Percentiles rank a stretch among this genome's conserved stretches.
phyloP scores from a whole-genome alignment of 2,113 vertebrate genomes.

The Leucoraja erinaceus region DNA sequence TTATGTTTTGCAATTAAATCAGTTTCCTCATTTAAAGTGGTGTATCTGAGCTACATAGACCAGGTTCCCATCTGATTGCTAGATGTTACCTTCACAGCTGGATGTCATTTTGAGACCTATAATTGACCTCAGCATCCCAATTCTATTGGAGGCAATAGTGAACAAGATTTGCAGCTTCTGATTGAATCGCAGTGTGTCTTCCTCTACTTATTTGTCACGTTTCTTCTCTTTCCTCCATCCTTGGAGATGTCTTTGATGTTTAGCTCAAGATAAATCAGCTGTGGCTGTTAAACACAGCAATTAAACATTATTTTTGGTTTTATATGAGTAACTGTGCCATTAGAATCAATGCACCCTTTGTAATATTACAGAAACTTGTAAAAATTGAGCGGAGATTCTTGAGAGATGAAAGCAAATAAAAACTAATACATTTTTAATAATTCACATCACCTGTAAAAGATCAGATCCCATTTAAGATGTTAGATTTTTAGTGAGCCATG shows the following conservation, averaged over 20 bases:
- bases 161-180: neutral
- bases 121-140: neutral
- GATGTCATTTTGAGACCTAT: neutral
- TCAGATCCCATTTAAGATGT: no score
- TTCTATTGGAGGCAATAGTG: no score
- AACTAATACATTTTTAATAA: neutral
- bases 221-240: neutral
- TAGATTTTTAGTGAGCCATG: no score
- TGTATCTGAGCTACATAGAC: neutral
- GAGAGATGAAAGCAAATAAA: neutral
- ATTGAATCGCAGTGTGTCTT: no score
- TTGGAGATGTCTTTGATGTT: neutral
- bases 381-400: neutral
- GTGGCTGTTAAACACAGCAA: neutral
- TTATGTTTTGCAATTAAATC: neutral
- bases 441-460: no score
- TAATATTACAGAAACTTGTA: neutral
- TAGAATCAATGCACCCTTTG: neutral
- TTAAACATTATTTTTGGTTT: neutral
- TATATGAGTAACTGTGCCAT: neutral
- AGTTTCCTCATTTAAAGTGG: slow-evolving; percentile 14
- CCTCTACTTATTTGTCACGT: neutral
- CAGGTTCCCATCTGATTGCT: neutral
- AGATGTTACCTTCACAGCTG: neutral
- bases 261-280: neutral